These are phyloP conservation scores for Hofmannophila pseudospretella DNA, from an alignment of 2,888 invertebrate genomes.

Conservation along the genomic window DNA sequence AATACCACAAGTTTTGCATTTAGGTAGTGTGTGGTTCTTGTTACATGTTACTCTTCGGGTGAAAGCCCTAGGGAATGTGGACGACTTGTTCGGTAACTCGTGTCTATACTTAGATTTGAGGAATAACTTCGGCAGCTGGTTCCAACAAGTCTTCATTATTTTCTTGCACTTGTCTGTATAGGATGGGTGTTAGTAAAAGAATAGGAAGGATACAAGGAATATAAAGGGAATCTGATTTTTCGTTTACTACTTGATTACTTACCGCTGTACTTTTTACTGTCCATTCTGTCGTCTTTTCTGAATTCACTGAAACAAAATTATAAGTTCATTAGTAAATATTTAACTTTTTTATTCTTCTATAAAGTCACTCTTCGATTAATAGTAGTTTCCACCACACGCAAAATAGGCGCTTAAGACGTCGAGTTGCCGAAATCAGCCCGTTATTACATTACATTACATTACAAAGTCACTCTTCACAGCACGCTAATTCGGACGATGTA, in stretches of 20 bases:
- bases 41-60: constrained; percentile 46
- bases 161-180: constrained; percentile 69
- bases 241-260: no score
- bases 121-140: constrained; percentile 63
- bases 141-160: constrained; percentile 63
- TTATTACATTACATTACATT: no score
- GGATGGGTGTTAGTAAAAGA: constrained; percentile 16
- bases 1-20: constrained; percentile 57
- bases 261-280: constrained; percentile 59
- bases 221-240: no score
- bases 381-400: no score
- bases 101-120: constrained; percentile 59
- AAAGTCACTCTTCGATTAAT: no score
- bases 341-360: no score
- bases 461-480: no score
- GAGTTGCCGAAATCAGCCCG: no score
- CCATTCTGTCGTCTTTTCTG: constrained; percentile 52
- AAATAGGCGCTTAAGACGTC: no score
- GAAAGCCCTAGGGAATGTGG: constrained; percentile 59
- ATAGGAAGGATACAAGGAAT: neutral
- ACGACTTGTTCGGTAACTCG: constrained; percentile 53
- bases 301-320: constrained; percentile 44
- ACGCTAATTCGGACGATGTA: no score
- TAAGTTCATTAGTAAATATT: neutral
- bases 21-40: constrained; percentile 71